These are phyloP conservation scores for Cotesia typhae DNA, from an alignment of 1,140 invertebrate genomes.

Conservation along the genomic window DNA sequence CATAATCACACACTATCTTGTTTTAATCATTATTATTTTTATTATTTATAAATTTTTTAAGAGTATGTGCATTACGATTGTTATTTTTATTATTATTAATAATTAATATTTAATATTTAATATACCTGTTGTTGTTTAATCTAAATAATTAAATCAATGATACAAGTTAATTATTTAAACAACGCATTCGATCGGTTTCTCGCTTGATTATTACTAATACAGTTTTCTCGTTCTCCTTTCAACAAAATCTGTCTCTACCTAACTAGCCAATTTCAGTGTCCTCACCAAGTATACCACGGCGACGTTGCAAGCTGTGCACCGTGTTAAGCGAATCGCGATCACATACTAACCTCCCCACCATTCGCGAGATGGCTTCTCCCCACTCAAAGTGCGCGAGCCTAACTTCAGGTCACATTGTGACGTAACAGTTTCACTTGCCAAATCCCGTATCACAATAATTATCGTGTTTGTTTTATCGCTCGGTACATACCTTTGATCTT, in stretches of 20 bases:
- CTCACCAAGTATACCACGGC: slow-evolving; percentile 12
- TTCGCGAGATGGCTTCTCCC: slow-evolving; percentile 33
- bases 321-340: slow-evolving; percentile 50
- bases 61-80: neutral
- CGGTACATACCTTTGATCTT: no score
- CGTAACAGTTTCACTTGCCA: slow-evolving; percentile 23
- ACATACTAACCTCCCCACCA: slow-evolving; percentile 54
- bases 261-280: neutral
- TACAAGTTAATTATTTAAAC: no score
- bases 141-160: no score
- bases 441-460: neutral
- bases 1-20: slow-evolving; percentile 33
- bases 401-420: slow-evolving; percentile 12
- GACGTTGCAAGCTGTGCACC: slow-evolving; percentile 37
- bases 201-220: neutral
- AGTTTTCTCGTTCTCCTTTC: slow-evolving; percentile 12
- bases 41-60: neutral
- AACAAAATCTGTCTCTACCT: neutral
- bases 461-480: slow-evolving; percentile 2
- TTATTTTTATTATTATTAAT: neutral
- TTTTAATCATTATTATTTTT: neutral
- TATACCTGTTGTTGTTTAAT: neutral
- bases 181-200: no score
- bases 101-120: neutral
- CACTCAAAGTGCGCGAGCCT: slow-evolving; percentile 31